Percentiles rank a stretch among this genome's conserved stretches.
Conservation (phyloP, 1,140 invertebrate species). For the Bombus superbus region DNA sequence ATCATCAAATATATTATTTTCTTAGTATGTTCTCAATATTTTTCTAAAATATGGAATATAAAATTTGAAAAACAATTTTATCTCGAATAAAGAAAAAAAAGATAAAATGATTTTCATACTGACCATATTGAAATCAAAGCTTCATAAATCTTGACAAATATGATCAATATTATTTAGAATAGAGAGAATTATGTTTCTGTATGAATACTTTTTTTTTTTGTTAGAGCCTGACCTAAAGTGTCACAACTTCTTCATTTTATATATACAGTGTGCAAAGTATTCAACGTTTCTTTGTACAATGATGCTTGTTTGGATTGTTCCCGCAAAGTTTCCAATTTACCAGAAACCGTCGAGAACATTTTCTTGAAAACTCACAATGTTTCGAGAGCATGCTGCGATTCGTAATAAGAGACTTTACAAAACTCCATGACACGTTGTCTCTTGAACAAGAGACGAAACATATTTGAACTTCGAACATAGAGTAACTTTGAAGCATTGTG, state of each 20-base stretch:
- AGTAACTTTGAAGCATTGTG: slow-evolving; percentile 38
- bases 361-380: slow-evolving; percentile 50
- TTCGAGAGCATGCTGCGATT: slow-evolving; percentile 40
- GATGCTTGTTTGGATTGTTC: neutral
- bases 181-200: slow-evolving; percentile 9
- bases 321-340: neutral
- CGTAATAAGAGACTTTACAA: slow-evolving; percentile 28
- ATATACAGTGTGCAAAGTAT: neutral
- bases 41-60: neutral
- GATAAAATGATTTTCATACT: slow-evolving; percentile 28
- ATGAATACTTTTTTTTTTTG: slow-evolving; percentile 8
- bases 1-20: neutral
- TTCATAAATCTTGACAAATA: slow-evolving; percentile 46
- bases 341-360: neutral
- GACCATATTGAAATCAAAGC: slow-evolving; percentile 58
- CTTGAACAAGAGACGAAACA: slow-evolving; percentile 52
- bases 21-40: neutral
- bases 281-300: neutral
- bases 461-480: slow-evolving; percentile 67
- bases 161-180: slow-evolving; percentile 23
- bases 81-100: neutral
- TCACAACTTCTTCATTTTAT: slow-evolving; percentile 8
- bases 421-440: slow-evolving; percentile 71
- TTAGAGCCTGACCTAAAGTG: slow-evolving; percentile 11
- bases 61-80: neutral